A percentile compares a stretch with the other conserved stretches of the same genome.
These are phyloP conservation scores for Anisognathus igniventris DNA, from an alignment of 2,797 vertebrate genomes.

Conservation along the genomic window DNA sequence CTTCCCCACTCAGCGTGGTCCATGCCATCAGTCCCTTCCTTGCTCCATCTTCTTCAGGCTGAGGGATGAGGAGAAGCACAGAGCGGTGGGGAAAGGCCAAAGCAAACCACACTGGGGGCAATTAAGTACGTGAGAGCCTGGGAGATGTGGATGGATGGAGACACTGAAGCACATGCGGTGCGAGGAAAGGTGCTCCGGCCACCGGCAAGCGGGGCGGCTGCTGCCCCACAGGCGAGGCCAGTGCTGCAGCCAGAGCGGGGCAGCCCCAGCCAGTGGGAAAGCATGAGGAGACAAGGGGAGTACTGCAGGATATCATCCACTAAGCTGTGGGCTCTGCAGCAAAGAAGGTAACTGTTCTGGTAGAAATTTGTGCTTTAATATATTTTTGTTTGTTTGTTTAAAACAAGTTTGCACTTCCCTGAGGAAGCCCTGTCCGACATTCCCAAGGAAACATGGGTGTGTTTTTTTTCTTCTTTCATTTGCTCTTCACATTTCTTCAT, in stretches of 20 bases:
- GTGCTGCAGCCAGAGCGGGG: not conserved
- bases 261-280: slow-evolving; percentile 1
- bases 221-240: not conserved
- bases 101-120: slow-evolving; percentile 33
- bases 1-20: not conserved
- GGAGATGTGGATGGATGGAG: slow-evolving; percentile 39
- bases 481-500: slow-evolving; percentile 50
- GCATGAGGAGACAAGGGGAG: slow-evolving; percentile 3
- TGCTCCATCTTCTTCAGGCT: slow-evolving; percentile 25
- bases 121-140: slow-evolving; percentile 43
- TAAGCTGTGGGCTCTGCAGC: slow-evolving; percentile 58
- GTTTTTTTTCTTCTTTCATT: not conserved
- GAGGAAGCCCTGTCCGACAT: slow-evolving; percentile 60
- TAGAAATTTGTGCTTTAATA: slow-evolving; percentile 84
- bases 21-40: not conserved
- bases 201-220: fast-evolving
- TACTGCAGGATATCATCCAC: slow-evolving; percentile 31
- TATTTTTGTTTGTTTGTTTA: slow-evolving; percentile 65
- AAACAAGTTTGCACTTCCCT: slow-evolving; percentile 71
- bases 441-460: slow-evolving; percentile 44
- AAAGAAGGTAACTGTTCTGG: slow-evolving; percentile 77
- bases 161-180: slow-evolving; percentile 60
- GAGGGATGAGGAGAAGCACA: not conserved
- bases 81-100: not conserved
- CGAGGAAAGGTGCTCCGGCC: not conserved